These are phyloP conservation scores for Montipora efflorescens DNA, from an alignment of 64 coral and sea anemone genomes.

Conservation along the genomic window DNA sequence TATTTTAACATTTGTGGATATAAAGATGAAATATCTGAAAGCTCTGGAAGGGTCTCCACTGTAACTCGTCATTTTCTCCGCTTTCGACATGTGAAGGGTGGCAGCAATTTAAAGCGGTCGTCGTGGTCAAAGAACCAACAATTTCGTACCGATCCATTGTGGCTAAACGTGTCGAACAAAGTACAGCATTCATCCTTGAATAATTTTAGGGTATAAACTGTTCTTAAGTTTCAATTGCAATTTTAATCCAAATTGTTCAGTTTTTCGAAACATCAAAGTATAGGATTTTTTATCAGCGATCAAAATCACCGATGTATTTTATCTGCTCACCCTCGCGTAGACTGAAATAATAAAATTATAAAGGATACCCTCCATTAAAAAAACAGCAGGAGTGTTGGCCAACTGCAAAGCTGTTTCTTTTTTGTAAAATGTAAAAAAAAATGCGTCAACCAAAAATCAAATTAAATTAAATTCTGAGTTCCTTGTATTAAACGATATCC, in stretches of 20 bases:
- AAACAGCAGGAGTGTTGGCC: conserved; percentile 21
- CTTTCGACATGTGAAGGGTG: conserved; percentile 19
- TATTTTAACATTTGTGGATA: not conserved
- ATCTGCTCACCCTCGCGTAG: conserved; percentile 25
- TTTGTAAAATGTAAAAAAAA: not conserved
- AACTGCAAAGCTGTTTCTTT: conserved; percentile 12
- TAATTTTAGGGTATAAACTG: not conserved
- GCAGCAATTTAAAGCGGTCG: not conserved
- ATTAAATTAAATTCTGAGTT: not conserved
- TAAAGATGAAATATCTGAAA: not conserved
- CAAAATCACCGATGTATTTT: conserved; percentile 10
- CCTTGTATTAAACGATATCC: not conserved
- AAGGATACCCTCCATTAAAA: conserved; percentile 36
- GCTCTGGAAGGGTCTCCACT: not conserved
- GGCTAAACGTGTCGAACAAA: not conserved
- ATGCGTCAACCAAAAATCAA: conserved; percentile 21
- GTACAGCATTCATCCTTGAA: not conserved
- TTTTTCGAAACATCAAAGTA: not conserved
- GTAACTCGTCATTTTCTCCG: not conserved
- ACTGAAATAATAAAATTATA: conserved; percentile 32
- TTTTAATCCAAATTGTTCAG: not conserved
- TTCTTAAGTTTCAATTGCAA: too few species aligned
- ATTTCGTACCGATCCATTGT: not conserved
- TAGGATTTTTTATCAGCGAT: conserved; percentile 1
- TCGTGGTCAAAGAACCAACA: not conserved